These are phyloP conservation scores for Pipistrellus pygmaeus DNA, from an alignment of 2,797 vertebrate species.

Conservation along the genomic window DNA sequence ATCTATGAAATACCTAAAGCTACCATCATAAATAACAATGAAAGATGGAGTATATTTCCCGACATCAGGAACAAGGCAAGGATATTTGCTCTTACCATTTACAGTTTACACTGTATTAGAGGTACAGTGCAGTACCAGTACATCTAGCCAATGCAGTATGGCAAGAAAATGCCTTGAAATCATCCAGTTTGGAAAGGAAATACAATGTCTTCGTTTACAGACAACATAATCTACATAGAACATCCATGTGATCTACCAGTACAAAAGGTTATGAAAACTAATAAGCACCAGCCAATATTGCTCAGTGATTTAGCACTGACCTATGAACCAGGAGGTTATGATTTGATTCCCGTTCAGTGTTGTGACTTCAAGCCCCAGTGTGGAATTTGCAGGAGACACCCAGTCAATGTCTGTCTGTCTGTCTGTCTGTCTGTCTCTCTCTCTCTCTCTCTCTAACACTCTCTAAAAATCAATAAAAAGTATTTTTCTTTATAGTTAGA, in stretches of 20 bases:
- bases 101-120: not conserved
- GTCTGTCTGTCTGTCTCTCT: not conserved
- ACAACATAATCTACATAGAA: not conserved
- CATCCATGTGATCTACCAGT: not conserved
- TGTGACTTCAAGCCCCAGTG: not conserved
- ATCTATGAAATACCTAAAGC: not conserved
- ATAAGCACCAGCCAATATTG: not conserved
- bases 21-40: not conserved
- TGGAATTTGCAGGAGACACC: not conserved
- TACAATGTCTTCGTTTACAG: constrained; percentile 26
- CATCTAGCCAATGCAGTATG: not conserved
- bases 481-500: not conserved
- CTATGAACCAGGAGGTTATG: not conserved
- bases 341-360: not conserved
- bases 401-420: not conserved
- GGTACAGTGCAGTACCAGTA: not conserved
- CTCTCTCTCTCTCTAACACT: not conserved
- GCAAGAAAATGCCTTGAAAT: not conserved
- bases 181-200: not conserved
- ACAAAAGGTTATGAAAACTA: not conserved
- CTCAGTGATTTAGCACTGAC: not conserved
- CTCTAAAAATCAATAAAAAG: not conserved
- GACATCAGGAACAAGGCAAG: not conserved
- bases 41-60: not conserved
- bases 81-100: not conserved